phyloP scores from a whole-genome alignment of 1,140 invertebrate species.

The Solen grandis region DNA sequence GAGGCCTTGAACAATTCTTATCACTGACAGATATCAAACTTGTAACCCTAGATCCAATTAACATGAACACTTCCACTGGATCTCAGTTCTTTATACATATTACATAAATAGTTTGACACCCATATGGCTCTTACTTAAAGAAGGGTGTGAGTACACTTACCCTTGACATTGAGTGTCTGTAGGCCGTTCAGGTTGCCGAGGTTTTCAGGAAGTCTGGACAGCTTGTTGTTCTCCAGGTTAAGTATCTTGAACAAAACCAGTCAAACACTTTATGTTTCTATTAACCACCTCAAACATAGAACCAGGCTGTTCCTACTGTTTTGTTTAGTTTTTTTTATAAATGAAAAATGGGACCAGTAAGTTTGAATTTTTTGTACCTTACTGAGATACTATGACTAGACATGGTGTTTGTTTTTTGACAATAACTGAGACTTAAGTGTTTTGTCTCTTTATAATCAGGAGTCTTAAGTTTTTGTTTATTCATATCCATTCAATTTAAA shows the following conservation, averaged over 20 bases:
- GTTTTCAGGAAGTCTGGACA: constrained; percentile 85
- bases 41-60: background rate
- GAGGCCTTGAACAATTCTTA: background rate
- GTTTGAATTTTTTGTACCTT: background rate
- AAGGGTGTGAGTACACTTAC: no score
- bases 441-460: no score
- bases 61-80: background rate
- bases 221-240: constrained; percentile 87
- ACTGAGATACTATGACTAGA: background rate
- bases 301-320: no score
- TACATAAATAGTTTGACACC: background rate
- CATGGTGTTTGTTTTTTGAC: background rate
- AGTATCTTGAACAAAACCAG: constrained; percentile 81
- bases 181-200: constrained; percentile 84
- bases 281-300: no score
- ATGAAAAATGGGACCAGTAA: no score
- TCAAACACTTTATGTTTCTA: background rate
- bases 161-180: constrained; percentile 76
- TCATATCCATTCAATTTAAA: no score
- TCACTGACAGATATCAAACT: background rate
- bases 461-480: no score
- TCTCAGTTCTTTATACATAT: background rate
- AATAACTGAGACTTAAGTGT: background rate
- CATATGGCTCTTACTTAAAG: no score
- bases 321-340: no score